These are phyloP conservation scores for Conus betulinus DNA, from an alignment of 1,140 invertebrate genomes.

Conservation along the genomic window DNA sequence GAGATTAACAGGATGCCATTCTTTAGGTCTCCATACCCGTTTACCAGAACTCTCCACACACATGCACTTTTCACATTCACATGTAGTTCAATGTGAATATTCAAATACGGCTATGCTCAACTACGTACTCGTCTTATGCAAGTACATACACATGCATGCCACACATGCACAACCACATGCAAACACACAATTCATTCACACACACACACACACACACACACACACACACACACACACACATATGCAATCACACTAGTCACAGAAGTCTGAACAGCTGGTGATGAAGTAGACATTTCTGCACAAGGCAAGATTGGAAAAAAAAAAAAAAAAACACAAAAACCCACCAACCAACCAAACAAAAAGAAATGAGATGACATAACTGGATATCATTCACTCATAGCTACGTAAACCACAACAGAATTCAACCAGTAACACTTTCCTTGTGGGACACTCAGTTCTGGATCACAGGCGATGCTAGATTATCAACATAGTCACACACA, in stretches of 20 bases:
- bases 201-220: no score
- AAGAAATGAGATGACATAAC: not conserved
- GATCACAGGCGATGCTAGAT: constrained; percentile 36
- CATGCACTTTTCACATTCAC: not conserved
- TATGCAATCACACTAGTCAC: no score
- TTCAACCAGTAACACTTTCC: not conserved
- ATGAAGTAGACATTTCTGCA: not conserved
- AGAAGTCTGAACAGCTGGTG: not conserved
- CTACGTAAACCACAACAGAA: not conserved
- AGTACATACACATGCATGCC: not conserved
- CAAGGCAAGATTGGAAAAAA: not conserved
- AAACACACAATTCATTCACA: no score
- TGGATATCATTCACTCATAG: not conserved
- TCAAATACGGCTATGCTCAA: not conserved
- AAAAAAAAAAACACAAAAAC: no score
- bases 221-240: not conserved
- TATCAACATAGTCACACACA: not conserved
- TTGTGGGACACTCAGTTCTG: constrained; percentile 27
- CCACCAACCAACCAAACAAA: no score
- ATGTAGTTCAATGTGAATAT: no score
- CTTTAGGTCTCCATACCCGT: not conserved
- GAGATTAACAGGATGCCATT: not conserved
- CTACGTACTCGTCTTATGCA: no score
- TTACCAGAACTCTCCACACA: not conserved
- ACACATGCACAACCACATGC: constrained; percentile 16